Conservation (phyloP, 53 echinoderm and acorn worm genomes). For the Arbacia lixula region DNA sequence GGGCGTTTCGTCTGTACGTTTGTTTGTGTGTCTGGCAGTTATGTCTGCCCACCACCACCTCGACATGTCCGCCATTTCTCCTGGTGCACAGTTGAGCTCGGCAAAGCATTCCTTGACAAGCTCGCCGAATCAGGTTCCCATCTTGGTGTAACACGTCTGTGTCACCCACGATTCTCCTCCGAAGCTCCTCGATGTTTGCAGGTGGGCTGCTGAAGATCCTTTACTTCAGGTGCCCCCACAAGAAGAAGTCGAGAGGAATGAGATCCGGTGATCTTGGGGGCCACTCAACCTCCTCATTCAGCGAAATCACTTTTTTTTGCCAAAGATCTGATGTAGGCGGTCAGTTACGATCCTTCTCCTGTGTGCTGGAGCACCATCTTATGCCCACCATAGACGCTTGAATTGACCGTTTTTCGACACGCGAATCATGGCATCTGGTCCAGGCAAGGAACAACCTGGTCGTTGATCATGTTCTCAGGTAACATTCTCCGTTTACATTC, state of each 20-base stretch:
- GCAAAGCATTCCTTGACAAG: no score
- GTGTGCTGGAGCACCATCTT: constrained; percentile 67
- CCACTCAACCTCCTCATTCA: no score
- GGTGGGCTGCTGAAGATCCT: constrained; percentile 9
- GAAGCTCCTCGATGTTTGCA: constrained; percentile 17
- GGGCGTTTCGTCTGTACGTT: no score
- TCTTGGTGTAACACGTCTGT: not conserved
- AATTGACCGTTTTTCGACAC: not conserved
- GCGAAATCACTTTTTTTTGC: constrained; percentile 1
- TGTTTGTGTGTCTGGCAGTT: no score
- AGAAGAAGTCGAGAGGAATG: no score
- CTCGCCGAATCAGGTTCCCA: not conserved
- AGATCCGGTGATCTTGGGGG: no score
- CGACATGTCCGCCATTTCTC: no score
- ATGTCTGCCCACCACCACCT: no score
- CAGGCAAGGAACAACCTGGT: constrained; percentile 28
- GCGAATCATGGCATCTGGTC: not conserved
- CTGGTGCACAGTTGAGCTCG: constrained; percentile 9
- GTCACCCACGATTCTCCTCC: constrained; percentile 10
- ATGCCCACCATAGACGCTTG: constrained; percentile 46
- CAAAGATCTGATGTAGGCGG: constrained; percentile 22
- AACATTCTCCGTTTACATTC: constrained; percentile 40
- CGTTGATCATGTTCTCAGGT: constrained; percentile 53
- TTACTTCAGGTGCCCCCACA: no score
- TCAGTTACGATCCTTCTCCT: constrained; percentile 22